Percentiles rank a stretch among this genome's conserved stretches.
Conservation (phyloP, 2,113 vertebrate species). For the Cottus gobio region DNA sequence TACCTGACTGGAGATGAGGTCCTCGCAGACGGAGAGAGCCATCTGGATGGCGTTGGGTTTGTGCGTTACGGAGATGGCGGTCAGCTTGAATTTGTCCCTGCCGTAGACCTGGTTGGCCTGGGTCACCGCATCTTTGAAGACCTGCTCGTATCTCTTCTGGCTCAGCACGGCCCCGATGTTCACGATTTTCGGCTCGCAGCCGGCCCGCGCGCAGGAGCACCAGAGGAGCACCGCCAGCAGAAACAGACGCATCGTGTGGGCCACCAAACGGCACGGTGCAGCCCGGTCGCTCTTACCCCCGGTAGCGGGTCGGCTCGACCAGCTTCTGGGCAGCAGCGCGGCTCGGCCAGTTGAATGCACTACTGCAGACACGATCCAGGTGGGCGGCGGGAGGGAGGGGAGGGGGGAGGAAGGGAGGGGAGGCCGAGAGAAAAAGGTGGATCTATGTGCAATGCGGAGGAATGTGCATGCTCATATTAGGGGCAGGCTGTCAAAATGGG, state of each 20-base stretch:
- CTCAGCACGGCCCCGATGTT: slow-evolving; percentile 97
- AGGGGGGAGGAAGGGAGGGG: slow-evolving; percentile 2
- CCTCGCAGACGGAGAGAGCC: slow-evolving; percentile 97
- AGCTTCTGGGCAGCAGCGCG: slow-evolving; percentile 64
- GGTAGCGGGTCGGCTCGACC: slow-evolving; percentile 70
- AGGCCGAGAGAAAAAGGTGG: slow-evolving; percentile 39
- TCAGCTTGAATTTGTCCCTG: slow-evolving; percentile 95
- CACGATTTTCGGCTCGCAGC: slow-evolving; percentile 96
- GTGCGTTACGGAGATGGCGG: slow-evolving; percentile 97
- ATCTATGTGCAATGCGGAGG: slow-evolving; percentile 78
- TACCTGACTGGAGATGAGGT: slow-evolving; percentile 98
- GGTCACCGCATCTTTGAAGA: slow-evolving; percentile 94
- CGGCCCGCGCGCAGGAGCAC: slow-evolving; percentile 91
- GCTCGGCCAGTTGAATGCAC: slow-evolving; percentile 45
- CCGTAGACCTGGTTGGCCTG: slow-evolving; percentile 96
- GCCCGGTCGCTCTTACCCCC: slow-evolving; percentile 64
- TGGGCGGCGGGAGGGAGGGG: slow-evolving; percentile 48
- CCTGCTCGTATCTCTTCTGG: slow-evolving; percentile 95
- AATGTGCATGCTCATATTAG: slow-evolving; percentile 69
- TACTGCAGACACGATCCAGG: slow-evolving; percentile 54
- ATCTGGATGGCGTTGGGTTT: slow-evolving; percentile 98
- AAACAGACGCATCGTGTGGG: slow-evolving; percentile 84
- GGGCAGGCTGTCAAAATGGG: slow-evolving; percentile 28
- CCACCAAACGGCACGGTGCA: slow-evolving; percentile 62
- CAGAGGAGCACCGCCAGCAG: slow-evolving; percentile 90